Percentiles rank a stretch among this genome's conserved stretches.
These are phyloP conservation scores for Pyralis farinalis DNA, from an alignment of 2,888 invertebrate species.

Conservation along the genomic window DNA sequence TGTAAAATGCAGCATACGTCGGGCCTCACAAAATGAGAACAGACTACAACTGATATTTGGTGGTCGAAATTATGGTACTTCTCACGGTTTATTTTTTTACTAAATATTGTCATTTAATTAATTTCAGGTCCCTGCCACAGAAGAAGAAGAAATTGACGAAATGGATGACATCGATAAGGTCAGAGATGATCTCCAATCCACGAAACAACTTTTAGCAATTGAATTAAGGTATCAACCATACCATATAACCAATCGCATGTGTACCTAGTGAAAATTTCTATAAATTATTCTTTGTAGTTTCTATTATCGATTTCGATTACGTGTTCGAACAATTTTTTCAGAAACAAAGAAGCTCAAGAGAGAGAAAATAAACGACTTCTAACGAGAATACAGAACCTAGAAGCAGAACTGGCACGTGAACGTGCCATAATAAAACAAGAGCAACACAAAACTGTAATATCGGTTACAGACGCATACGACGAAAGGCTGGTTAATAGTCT, in stretches of 20 bases:
- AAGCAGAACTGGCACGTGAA: slow-evolving; percentile 90
- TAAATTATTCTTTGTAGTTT: too few relatives aligned
- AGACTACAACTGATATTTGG: too few relatives aligned
- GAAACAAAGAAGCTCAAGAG: slow-evolving; percentile 92
- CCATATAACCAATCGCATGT: too few relatives aligned
- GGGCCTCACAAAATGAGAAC: too few relatives aligned
- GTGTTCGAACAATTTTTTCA: too few relatives aligned
- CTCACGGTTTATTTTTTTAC: too few relatives aligned
- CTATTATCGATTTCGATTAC: too few relatives aligned
- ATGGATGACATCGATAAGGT: slow-evolving; percentile 95
- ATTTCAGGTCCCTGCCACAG: slow-evolving; percentile 44
- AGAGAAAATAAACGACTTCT: slow-evolving; percentile 92
- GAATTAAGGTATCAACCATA: slow-evolving; percentile 89
- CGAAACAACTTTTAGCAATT: slow-evolving; percentile 93
- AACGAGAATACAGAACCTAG: slow-evolving; percentile 89
- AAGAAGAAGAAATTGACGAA: slow-evolving; percentile 89
- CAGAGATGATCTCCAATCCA: slow-evolving; percentile 94
- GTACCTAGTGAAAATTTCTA: too few relatives aligned
- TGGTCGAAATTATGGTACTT: too few relatives aligned
- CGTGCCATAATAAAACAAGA: slow-evolving; percentile 77
- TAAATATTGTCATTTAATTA: too few relatives aligned
- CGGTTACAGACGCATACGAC: slow-evolving; percentile 80
- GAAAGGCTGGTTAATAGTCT: slow-evolving; percentile 85
- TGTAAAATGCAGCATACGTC: too few relatives aligned
- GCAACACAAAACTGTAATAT: slow-evolving; percentile 75